Base-by-base conservation (phyloP, 1,140 invertebrate species). In the Tenebrio molitor region DNA sequence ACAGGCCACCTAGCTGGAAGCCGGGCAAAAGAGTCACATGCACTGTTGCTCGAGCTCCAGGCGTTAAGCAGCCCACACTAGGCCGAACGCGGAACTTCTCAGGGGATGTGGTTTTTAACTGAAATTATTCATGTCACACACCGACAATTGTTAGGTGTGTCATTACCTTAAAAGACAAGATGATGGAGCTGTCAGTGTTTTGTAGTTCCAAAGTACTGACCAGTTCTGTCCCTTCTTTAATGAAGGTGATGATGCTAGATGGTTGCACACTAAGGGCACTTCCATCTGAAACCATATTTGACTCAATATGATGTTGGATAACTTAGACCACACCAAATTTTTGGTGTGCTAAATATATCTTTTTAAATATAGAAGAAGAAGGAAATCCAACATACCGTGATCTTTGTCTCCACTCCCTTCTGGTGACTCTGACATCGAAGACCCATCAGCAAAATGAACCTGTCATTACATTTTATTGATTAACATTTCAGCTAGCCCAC, bases 71-170 rank as follows among this genome's bases (percentile, higher is more conserved):
- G 4, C 95, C 96, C 12, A 89, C 90, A 74, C 93, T 95, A 7
- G 95, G 95, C 65, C 93, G 87, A 0, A 97, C 96, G 41, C 93
- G 86, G 82, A 96, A 97, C 82, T 97, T 97, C 74, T 97, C 94
- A 0, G 95, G 96, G 1, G 87, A 85, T 0, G 87, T 88, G 29
- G 87, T 88, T 84, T 95, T 95, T 69, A 94, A 86, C 91, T 94
- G 72, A 41, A 84, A 83, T 17, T 68, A 23, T 33, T 69, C 21
- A 72, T n/a, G n/a, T n/a, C n/a, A n/a, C n/a, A n/a, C n/a, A n/a
- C n/a, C n/a, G n/a, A n/a, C n/a, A n/a, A n/a, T n/a, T n/a, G n/a
- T 62, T 70, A 7, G 6, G 44, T 65, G 41, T 72, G 21, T 0
- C 68, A 33, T 69, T 83, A 92, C 92, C 85, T 96, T 93, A 80